Percentiles rank a stretch among this genome's conserved stretches.
Evolutionary conservation across 2,888 invertebrate species (phyloP).

Genomic region (Calameuta pallipes): DNA sequence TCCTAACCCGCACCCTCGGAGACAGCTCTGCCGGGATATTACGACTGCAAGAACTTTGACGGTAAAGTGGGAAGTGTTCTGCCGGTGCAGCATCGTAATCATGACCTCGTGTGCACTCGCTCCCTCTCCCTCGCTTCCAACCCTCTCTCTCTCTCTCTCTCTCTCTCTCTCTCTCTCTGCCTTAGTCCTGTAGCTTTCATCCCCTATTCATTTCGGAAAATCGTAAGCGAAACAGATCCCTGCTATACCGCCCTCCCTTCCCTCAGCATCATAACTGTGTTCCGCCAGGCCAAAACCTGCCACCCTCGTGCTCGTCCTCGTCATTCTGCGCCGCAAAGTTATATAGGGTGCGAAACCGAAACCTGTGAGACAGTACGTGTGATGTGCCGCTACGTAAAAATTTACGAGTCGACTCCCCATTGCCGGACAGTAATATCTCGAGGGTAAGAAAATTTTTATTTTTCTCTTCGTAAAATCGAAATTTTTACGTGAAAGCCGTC

Average conservation of each 20-base stretch:
- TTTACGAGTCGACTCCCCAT: not conserved
- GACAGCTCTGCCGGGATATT: constrained; percentile 12
- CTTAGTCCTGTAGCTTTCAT: not conserved
- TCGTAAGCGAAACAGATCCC: not conserved
- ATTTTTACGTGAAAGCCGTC: not conserved
- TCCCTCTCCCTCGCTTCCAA: too few relatives aligned
- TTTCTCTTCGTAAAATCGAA: not conserved
- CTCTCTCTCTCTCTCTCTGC: not conserved
- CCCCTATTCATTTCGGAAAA: not conserved
- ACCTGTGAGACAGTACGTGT: not conserved
- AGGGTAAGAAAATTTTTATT: not conserved
- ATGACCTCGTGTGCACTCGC: constrained; percentile 29
- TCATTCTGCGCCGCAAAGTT: not conserved
- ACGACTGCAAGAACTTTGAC: constrained; percentile 35
- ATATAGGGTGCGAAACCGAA: not conserved
- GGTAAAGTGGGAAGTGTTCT: constrained; percentile 40
- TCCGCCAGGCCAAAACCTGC: too few relatives aligned
- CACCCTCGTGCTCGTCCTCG: not conserved
- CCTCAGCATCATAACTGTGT: not conserved
- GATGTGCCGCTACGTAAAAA: not conserved
- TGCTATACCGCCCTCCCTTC: not conserved
- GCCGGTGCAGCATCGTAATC: constrained; percentile 41
- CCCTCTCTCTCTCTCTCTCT: too few relatives aligned
- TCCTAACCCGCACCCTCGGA: constrained; percentile 11
- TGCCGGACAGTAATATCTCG: not conserved